Conservation (phyloP, 2,113 vertebrate genomes). For the Pachycephala philippinensis region DNA sequence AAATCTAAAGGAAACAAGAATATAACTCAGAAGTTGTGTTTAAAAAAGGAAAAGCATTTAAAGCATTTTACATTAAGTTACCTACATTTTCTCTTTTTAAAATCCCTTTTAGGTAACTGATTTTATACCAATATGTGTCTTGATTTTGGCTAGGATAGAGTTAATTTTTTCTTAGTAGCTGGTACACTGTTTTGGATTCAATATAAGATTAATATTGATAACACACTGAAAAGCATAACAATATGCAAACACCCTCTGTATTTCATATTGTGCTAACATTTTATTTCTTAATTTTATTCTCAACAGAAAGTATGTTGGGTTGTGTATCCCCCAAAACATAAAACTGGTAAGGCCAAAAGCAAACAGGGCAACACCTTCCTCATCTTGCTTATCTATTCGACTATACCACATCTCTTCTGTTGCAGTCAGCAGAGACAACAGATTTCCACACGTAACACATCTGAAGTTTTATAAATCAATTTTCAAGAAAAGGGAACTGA, state of each 20-base stretch:
- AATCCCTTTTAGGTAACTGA: neutral
- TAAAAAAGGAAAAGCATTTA: neutral
- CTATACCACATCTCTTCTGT: neutral
- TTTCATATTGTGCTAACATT: neutral
- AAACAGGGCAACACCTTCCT: neutral
- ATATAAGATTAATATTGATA: neutral
- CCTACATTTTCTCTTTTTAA: neutral
- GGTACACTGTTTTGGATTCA: neutral
- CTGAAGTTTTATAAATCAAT: neutral
- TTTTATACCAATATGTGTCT: neutral
- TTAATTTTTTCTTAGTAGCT: neutral
- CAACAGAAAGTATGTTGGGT: neutral
- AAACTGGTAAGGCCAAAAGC: neutral
- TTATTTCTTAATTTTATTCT: neutral
- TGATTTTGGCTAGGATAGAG: neutral
- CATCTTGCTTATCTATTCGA: neutral
- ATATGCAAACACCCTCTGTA: accelerated
- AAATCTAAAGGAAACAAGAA: neutral
- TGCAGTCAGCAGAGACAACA: neutral
- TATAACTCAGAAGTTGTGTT: neutral
- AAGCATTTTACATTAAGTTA: neutral
- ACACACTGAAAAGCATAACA: neutral
- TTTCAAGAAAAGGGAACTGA: neutral
- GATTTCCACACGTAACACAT: neutral
- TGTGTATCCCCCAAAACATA: neutral